Base-by-base conservation (phyloP, 35 echinoderm and acorn worm species). In the Apostichopus californicus region DNA sequence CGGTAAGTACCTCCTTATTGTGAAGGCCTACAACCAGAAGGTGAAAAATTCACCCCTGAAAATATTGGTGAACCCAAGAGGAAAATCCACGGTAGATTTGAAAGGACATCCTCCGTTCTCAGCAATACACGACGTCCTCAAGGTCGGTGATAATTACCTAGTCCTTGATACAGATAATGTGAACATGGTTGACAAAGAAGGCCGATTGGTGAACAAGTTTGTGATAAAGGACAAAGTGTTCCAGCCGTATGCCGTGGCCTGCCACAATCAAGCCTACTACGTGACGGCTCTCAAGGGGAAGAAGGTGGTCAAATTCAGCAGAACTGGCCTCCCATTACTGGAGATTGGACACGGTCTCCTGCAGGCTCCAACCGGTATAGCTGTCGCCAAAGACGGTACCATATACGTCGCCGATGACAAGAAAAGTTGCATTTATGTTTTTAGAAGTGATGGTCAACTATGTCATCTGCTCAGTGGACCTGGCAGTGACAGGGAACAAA, bases 351-450 rank as follows among this genome's bases (percentile, higher is more conserved):
- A 84, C 55, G 88, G n/a, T 12, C 25, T 94, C 77, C 78, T 94
- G 6, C 26, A 94, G 20, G 58, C 83, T 22, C 93, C 93, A 22
- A 91, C 88, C 28, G 93, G 93, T 24, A 91, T 94, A 18, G 93
- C 79, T 56, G 93, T 86, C 5, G 60, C 9, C 18, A 82, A 77
- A 61, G 75, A 91, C 60, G 93, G 93, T 20, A 75, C 59, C 56
- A 90, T 94, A 14, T 94, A 94, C 80, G 89, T 94, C 9, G 88
- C 93, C 5, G 93, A 94, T 71, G 78, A 90, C 56, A 73, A 71
- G 61, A 91, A 91, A 53, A 58, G 75, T 46, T 94, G 93, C 56
- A 94, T 94, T 28, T 86, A 24, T 58, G 79, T 34, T 5, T 94
- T 94, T 63, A 81, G 90, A 80, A 77, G 70, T 23, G 88, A 94